Conservation (phyloP, 2,888 invertebrate species). For the Conus canariensis region DNA sequence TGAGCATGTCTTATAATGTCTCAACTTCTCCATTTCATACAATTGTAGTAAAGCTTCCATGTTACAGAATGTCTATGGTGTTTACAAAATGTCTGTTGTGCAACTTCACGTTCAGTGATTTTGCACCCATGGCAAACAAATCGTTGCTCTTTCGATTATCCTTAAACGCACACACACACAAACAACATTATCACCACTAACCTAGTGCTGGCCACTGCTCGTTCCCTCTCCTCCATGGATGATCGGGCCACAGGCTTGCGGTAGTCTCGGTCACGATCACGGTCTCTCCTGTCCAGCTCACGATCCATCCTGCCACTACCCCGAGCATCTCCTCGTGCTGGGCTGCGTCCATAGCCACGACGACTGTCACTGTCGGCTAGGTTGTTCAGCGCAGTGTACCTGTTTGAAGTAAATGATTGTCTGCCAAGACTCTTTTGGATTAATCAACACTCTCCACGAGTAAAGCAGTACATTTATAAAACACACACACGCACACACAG, state of each 20-base stretch:
- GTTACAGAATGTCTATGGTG: too few species aligned
- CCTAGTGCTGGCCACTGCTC: conserved; percentile 59
- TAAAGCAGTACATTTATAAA: background rate
- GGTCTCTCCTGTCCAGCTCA: background rate
- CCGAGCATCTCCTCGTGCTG: conserved; percentile 65
- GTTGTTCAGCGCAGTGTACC: conserved; percentile 34
- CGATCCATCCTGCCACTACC: conserved; percentile 42
- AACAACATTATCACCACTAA: background rate
- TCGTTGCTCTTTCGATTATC: too few species aligned
- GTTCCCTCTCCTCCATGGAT: conserved; percentile 75
- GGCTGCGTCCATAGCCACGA: conserved; percentile 64
- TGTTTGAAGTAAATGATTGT: background rate
- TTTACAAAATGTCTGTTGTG: too few species aligned
- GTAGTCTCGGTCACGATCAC: conserved; percentile 18
- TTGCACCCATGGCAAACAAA: too few species aligned
- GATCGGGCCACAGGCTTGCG: conserved; percentile 59
- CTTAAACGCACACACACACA: too few species aligned
- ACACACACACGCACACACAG: too few species aligned
- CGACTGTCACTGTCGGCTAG: conserved; percentile 55
- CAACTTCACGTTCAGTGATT: too few species aligned
- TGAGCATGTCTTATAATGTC: too few species aligned
- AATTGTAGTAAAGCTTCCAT: too few species aligned
- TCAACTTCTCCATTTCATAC: too few species aligned
- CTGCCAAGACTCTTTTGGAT: background rate
- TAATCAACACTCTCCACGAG: background rate